phyloP scores from a whole-genome alignment of 1,140 invertebrate genomes.

The Alviniconcha marisindica region DNA sequence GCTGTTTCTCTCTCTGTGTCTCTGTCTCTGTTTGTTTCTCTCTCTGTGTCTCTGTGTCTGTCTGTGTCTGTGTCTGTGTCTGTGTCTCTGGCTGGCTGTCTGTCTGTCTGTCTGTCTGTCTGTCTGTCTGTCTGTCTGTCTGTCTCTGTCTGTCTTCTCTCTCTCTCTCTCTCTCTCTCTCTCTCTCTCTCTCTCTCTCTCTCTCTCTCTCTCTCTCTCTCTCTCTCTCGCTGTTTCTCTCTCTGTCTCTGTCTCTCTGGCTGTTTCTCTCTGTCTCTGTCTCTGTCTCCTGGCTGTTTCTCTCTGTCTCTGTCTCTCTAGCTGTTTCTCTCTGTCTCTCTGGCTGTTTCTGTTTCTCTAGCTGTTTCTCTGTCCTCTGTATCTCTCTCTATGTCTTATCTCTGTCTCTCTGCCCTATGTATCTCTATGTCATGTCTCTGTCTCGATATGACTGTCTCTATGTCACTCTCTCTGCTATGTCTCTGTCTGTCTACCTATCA shows the following conservation, averaged over 20 bases:
- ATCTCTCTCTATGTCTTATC: too few species aligned
- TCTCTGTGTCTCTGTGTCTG: not conserved
- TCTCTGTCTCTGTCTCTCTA: not conserved
- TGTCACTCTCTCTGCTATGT: too few species aligned
- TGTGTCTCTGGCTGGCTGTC: not conserved
- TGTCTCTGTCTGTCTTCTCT: not conserved
- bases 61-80: not conserved
- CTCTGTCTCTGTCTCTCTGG: not conserved
- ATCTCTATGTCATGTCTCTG: too few species aligned
- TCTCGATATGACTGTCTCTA: too few species aligned
- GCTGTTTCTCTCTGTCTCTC: too few species aligned
- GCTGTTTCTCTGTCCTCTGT: too few species aligned
- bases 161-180: constrained; percentile 7
- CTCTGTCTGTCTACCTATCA: too few species aligned
- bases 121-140: not conserved
- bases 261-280: not conserved
- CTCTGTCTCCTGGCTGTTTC: not conserved
- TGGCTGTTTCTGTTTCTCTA: too few species aligned
- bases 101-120: not conserved
- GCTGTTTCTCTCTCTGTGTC: not conserved
- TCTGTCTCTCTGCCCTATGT: too few species aligned
- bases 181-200: constrained; percentile 9
- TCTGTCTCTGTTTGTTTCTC: not conserved
- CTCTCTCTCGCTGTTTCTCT: not conserved
- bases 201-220: not conserved